Evolutionary conservation across 2,888 invertebrate species (phyloP), one percentile per base, ranked within the genome.

Genomic region (Gari tellinella): DNA sequence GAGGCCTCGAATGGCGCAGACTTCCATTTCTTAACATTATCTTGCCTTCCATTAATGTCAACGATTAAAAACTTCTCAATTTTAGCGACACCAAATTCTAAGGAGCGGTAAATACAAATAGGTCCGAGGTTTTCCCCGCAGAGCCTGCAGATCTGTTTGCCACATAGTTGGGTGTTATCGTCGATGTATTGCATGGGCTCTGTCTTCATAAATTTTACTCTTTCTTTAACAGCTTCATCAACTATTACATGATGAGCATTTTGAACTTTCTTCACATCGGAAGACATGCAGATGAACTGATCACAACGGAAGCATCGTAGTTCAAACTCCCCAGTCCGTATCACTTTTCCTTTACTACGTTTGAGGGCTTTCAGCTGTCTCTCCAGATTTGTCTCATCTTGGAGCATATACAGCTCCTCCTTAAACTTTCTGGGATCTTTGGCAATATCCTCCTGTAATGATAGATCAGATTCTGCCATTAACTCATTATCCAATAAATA

Each of bases 291-390:
- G 8, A 86, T 84, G 41, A 85, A 86, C 2, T 65, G 52, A 45
- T 83, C 80, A 57, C 90, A 90, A 41, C 85, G 86, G 19, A 73
- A 52, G 64, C 90, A 90, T 15, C 83, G 76, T 23, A 90, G 65
- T 19, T 79, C 80, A 70, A 82, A 90, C 31, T 85, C 82, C 10
- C 82, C 85, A 12, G 69, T 60, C 0, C 65, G 57, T 4, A 80
- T 56, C 12, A 72, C 25, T 17, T 61, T 64, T 2, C 74, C 64
- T 5, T 62, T 55, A n/a, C 58, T 52, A 14, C 21, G 40, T 15
- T 67, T 60, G 1, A 62, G 31, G 1, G 67, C 58, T 43, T 83
- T 81, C 21, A 82, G 46, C 15, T 87, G 80, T 10, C 84, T 67
- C 21, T 81, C 81, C 8, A 80, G 25, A 31, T 87, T 82, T 0